phyloP scores from a whole-genome alignment of 2,113 vertebrate genomes.

The Chaetorhynchus papuensis region DNA sequence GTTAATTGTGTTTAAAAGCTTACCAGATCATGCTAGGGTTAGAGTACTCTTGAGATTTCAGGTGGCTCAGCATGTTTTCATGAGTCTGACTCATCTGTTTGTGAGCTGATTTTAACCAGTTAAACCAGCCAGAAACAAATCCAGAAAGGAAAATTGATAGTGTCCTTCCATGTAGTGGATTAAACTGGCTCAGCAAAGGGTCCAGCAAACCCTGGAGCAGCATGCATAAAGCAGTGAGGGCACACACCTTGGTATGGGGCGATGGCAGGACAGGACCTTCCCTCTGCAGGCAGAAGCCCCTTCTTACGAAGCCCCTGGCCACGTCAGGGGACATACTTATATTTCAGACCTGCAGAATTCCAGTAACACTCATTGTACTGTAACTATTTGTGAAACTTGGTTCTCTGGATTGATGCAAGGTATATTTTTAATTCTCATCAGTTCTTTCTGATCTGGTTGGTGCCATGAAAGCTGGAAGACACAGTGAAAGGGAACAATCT shows the following conservation, averaged over 20 bases:
- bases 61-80: neutral
- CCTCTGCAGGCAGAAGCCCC: neutral
- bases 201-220: neutral
- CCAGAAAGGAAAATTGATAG: neutral
- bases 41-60: neutral
- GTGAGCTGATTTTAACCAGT: neutral
- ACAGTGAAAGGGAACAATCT: neutral
- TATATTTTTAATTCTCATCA: neutral
- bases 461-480: neutral
- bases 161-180: neutral
- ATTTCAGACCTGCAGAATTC: neutral
- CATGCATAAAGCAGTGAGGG: neutral
- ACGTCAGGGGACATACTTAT: neutral
- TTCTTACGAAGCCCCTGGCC: neutral
- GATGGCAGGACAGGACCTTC: neutral
- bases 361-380: neutral
- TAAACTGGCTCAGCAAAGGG: neutral
- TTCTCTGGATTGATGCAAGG: neutral
- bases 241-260: rapidly evolving
- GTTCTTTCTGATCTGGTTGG: neutral
- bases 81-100: neutral
- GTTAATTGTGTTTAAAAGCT: neutral
- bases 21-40: neutral
- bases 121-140: neutral
- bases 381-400: neutral